Evolutionary conservation across 2,113 vertebrate genomes (phyloP).

Genomic region (Calyptommatus sinebrachiatus): DNA sequence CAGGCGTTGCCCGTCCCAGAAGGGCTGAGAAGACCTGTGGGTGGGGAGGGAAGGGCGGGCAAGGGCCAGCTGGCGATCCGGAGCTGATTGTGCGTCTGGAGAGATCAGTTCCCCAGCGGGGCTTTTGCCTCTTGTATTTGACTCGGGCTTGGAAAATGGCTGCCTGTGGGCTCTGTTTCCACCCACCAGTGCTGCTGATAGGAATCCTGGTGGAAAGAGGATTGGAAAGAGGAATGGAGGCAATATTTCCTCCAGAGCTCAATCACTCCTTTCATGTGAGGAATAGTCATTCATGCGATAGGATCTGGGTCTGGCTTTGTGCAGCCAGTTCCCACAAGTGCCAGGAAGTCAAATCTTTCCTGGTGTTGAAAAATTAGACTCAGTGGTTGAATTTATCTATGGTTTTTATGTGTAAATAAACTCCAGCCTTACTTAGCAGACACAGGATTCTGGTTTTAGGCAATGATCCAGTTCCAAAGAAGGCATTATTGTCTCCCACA

Average conservation of each 20-base stretch:
- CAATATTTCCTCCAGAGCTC: conserved; percentile 16
- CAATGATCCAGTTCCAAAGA: conserved; percentile 8
- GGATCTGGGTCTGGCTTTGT: not conserved
- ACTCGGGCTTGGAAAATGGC: not conserved
- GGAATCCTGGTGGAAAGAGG: too few relatives aligned
- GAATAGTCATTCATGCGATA: not conserved
- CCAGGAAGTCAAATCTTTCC: not conserved
- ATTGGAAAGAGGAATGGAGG: rapidly evolving
- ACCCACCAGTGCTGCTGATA: not conserved
- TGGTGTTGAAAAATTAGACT: conserved; percentile 4
- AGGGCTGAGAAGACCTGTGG: too few relatives aligned
- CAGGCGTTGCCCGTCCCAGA: too few relatives aligned
- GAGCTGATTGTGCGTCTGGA: not conserved
- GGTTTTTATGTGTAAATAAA: not conserved
- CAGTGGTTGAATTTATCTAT: not conserved
- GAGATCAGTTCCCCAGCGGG: too few relatives aligned
- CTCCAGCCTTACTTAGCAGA: not conserved
- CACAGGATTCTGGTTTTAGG: conserved; percentile 11
- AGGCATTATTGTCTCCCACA: conserved; percentile 2
- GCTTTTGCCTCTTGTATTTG: not conserved
- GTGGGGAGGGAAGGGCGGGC: too few relatives aligned
- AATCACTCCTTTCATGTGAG: not conserved
- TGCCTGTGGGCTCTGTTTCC: not conserved
- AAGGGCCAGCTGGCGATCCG: too few relatives aligned
- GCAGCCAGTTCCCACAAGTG: not conserved